A percentile compares a stretch with the other conserved stretches of the same genome.
Conservation (phyloP, 2,797 vertebrate species). For the Myiothlypis chrysogaster region DNA sequence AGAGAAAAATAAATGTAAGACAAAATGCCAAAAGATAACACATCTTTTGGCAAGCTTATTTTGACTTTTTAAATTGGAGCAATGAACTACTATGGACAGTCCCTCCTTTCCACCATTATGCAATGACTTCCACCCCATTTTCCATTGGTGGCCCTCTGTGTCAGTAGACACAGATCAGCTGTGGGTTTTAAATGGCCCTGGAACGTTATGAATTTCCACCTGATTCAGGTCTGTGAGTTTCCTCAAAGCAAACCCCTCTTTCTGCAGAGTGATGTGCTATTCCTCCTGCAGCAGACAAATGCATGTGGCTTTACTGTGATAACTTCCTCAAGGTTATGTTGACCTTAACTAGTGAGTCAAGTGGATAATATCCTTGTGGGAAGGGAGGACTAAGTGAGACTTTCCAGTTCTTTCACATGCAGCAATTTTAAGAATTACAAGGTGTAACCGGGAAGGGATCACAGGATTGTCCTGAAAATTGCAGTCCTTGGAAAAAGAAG, state of each 20-base stretch:
- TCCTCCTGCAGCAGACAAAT: not conserved
- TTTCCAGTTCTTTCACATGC: not conserved
- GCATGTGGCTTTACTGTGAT: not conserved
- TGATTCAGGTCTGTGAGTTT: not conserved
- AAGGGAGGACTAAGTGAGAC: not conserved
- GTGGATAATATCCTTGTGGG: not conserved
- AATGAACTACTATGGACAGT: not conserved
- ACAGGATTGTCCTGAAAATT: not conserved
- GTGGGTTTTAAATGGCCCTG: not conserved
- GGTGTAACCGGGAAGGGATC: not conserved
- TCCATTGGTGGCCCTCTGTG: not conserved
- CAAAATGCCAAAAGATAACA: constrained; percentile 8
- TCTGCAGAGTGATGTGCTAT: not conserved
- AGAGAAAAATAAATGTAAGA: not conserved
- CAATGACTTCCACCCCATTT: not conserved
- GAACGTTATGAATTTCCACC: not conserved
- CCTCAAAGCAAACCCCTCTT: not conserved
- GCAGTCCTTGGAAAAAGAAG: not conserved
- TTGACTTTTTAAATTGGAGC: not conserved
- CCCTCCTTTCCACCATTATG: not conserved
- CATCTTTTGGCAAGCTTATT: constrained; percentile 16
- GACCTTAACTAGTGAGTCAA: constrained; percentile 28
- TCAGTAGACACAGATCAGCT: not conserved
- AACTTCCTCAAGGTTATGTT: constrained; percentile 7
- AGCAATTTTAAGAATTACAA: not conserved